phyloP scores from a whole-genome alignment of 2,113 vertebrate species.

The Centrocercus urophasianus region DNA sequence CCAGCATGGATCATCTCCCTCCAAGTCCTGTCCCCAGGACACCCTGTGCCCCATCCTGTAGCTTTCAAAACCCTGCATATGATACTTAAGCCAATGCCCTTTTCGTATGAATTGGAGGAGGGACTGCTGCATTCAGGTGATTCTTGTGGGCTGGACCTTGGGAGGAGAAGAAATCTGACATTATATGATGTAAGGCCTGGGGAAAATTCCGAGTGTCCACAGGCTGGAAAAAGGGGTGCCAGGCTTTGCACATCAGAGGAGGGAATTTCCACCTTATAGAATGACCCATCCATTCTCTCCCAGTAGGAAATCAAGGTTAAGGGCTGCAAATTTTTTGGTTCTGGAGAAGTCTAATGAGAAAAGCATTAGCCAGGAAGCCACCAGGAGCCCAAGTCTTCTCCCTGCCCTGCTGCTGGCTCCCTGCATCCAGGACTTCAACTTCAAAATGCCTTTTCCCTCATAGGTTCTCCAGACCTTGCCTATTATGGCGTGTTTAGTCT shows the following conservation, averaged over 20 bases:
- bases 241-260: not conserved
- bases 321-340: fast-evolving
- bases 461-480: not conserved
- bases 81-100: not conserved
- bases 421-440: not conserved
- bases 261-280: not conserved
- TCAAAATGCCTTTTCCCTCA: not conserved
- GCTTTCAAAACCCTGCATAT: not conserved
- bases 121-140: not conserved
- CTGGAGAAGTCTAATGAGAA: not conserved
- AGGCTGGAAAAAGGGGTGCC: not conserved
- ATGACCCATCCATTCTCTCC: not conserved
- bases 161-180: not conserved
- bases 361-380: not conserved
- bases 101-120: not conserved
- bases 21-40: not conserved
- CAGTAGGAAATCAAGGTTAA: not conserved
- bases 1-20: not conserved
- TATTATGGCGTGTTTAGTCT: not conserved
- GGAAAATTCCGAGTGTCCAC: fast-evolving
- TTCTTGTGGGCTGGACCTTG: not conserved
- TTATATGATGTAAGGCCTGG: fast-evolving
- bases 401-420: not conserved
- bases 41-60: not conserved
- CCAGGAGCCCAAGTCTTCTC: not conserved